Percentiles rank a stretch among this genome's conserved stretches.
Evolutionary conservation across 2,888 invertebrate genomes (phyloP).

Genomic region (Trichacis sp.): DNA sequence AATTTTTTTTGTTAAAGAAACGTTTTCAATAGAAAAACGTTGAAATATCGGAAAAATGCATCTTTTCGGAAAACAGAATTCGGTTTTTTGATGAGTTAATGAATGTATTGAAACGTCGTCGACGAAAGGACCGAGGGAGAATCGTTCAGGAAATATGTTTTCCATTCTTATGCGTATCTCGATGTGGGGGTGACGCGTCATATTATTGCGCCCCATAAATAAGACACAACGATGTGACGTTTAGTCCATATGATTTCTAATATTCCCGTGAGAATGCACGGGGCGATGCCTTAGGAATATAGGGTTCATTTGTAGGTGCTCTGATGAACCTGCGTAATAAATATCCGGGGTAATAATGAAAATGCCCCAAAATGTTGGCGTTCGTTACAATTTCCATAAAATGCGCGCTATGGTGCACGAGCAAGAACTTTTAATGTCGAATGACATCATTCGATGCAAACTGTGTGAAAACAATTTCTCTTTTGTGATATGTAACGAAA

Average conservation of each 20-base stretch:
- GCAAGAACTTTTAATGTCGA: too few species aligned
- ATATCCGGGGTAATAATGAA: background rate
- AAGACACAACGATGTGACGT: constrained; percentile 40
- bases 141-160: constrained; percentile 21
- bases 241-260: constrained; percentile 43
- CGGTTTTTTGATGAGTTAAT: too few species aligned
- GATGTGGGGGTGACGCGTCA: constrained; percentile 44
- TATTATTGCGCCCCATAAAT: constrained; percentile 48
- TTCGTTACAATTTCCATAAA: background rate
- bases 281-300: constrained; percentile 24
- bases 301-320: constrained; percentile 10
- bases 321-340: background rate
- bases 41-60: background rate
- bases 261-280: constrained; percentile 42
- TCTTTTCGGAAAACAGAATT: background rate
- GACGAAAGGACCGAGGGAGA: background rate
- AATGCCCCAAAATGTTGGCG: background rate
- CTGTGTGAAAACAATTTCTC: too few species aligned
- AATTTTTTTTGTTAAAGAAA: too few species aligned
- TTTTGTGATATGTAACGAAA: too few species aligned
- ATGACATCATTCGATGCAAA: too few species aligned
- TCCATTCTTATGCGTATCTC: constrained; percentile 46
- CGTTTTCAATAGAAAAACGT: too few species aligned
- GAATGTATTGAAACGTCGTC: background rate
- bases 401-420: too few species aligned